These are phyloP conservation scores for Megalopta genalis DNA, from an alignment of 1,140 invertebrate genomes.

Conservation along the genomic window DNA sequence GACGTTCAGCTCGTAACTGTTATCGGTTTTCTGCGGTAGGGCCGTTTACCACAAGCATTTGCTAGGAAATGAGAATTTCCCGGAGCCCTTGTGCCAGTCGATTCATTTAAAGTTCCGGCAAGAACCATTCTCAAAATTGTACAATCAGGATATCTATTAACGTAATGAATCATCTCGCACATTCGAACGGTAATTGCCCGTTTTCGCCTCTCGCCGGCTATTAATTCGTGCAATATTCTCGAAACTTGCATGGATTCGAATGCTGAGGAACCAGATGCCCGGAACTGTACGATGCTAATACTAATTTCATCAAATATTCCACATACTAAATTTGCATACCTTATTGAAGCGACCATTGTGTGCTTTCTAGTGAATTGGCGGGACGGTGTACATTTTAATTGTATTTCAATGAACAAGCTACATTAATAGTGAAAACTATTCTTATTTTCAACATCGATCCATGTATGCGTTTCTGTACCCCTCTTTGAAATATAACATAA, in stretches of 20 bases:
- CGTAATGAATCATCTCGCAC: constrained; percentile 33
- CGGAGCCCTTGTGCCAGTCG: background rate
- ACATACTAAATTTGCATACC: constrained; percentile 21
- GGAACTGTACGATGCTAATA: constrained; percentile 2
- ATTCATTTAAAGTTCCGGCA: constrained; percentile 37
- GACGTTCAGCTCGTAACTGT: constrained; percentile 29
- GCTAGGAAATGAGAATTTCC: constrained; percentile 40
- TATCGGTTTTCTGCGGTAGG: constrained; percentile 29
- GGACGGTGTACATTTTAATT: too few relatives aligned
- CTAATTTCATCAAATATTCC: constrained; percentile 13
- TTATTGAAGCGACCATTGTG: background rate
- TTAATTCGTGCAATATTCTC: constrained; percentile 25
- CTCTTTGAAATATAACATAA: too few relatives aligned
- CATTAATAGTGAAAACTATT: too few relatives aligned
- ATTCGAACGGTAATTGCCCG: background rate
- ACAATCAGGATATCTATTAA: constrained; percentile 43
- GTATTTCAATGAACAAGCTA: too few relatives aligned
- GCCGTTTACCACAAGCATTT: constrained; percentile 49
- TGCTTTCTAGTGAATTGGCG: background rate
- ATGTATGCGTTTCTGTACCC: too few relatives aligned
- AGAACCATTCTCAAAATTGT: constrained; percentile 36
- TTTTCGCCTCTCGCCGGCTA: background rate
- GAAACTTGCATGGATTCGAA: constrained; percentile 23
- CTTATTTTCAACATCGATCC: too few relatives aligned
- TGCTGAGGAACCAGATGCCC: constrained; percentile 21